These are phyloP conservation scores for Erpetoichthys calabaricus DNA, from an alignment of 2,797 vertebrate genomes.

Conservation along the genomic window DNA sequence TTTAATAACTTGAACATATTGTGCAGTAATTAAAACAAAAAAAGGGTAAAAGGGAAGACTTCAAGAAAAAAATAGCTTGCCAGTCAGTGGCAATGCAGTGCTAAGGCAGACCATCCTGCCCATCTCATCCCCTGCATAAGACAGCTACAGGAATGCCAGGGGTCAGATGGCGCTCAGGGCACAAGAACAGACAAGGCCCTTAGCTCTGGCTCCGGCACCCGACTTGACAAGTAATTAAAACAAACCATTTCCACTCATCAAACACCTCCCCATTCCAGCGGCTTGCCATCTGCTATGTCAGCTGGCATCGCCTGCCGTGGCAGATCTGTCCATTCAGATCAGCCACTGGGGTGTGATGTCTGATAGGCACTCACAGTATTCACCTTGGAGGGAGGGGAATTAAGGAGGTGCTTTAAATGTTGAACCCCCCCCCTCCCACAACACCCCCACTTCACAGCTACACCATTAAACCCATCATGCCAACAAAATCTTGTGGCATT, in stretches of 20 bases:
- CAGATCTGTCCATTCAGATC: slow-evolving; percentile 18
- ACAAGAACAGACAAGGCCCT: slow-evolving; percentile 34
- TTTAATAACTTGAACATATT: no score
- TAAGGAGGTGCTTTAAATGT: no score
- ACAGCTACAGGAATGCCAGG: background rate
- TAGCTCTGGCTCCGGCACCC: slow-evolving; percentile 53
- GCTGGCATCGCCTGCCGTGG: slow-evolving; percentile 48
- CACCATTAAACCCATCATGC: no score
- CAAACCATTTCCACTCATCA: slow-evolving; percentile 69
- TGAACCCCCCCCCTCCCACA: no score
- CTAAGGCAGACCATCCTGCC: background rate
- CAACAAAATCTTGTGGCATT: no score
- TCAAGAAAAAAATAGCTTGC: no score
- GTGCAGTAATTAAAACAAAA: no score
- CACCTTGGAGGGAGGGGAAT: no score
- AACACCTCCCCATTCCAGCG: slow-evolving; percentile 59
- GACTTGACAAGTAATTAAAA: slow-evolving; percentile 88
- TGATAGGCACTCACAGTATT: background rate
- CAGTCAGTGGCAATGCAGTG: slow-evolving; percentile 6
- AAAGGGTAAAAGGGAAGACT: no score
- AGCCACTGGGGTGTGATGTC: background rate
- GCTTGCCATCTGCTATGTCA: slow-evolving; percentile 75
- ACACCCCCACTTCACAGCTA: no score
- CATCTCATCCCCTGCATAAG: background rate
- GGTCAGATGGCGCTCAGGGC: slow-evolving; percentile 7